Base-by-base conservation (phyloP, 2,797 vertebrate species). In the Sciurus carolinensis region DNA sequence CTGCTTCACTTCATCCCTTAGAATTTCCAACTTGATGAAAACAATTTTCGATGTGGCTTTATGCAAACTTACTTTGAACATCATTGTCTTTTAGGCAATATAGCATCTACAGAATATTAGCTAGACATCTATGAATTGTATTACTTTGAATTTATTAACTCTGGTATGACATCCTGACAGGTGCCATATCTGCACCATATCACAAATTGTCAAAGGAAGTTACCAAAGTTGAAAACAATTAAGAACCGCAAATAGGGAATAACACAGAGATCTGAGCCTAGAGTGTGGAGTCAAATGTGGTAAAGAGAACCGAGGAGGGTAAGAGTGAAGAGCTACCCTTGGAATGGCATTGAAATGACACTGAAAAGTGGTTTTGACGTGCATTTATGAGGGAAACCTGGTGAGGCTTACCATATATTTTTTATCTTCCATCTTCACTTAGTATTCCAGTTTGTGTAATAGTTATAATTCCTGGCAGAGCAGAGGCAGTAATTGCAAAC, bases 401-500 rank as follows among this genome's bases (percentile, higher is more conserved):
- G 26, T 26, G 7, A 44, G 13, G 13, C 50, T 73, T 52, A 28
- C 36, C 14, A 95, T 80, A 67, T 10, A 80, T 90, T 91, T 97
- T 90, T 97, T 97, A 97, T 97, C 96, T 95, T 97, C 96, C 95
- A 94, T 98, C 96, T 89, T 97, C 94, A 96, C 98, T 98, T 98
- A 95, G 28, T 97, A 92, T 98, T 99, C 95, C 99, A 99, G 96
- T 98, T 97, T 97, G 97, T 98, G 96, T 97, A 98, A 98, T 98
- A 98, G 97, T 98, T 98, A 98, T 98, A 99, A 98, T 98, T 98
- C 39, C 5, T 47, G 52, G 99, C 99, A 99, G 98, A 98, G 99
- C 98, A 98, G 98, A 99, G 99, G 98, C 98, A 99, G 98, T 99
- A 99, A 99, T 99, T 99, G 99, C 99, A 99, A 99, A 99, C 99